Evolutionary conservation across 2,113 vertebrate species (phyloP).

Genomic region (Coptodon bakossiorum): DNA sequence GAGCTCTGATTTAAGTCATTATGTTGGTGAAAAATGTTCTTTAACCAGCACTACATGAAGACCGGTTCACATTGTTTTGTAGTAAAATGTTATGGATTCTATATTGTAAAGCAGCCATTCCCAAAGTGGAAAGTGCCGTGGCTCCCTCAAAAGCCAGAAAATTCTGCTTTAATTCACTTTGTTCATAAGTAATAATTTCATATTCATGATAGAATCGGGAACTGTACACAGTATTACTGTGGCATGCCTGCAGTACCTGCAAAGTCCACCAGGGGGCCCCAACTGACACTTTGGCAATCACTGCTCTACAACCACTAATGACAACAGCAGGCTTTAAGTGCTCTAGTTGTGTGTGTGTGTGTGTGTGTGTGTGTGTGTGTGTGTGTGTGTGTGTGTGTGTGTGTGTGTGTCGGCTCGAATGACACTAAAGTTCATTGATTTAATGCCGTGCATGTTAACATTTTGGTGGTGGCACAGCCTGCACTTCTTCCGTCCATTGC

Average conservation of each 20-base stretch:
- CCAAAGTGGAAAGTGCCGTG: not conserved
- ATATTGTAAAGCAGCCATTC: not conserved
- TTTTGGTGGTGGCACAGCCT: slow-evolving; percentile 4
- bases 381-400: not conserved
- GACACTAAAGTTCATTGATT: not conserved
- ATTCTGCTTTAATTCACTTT: not conserved
- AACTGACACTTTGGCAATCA: not conserved
- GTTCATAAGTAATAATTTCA: not conserved
- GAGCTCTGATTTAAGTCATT: not conserved
- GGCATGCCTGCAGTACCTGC: not conserved
- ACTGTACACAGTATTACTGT: not conserved
- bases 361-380: not conserved
- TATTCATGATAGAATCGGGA: not conserved
- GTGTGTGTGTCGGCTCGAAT: not conserved
- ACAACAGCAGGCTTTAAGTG: not conserved
- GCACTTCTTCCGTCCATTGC: slow-evolving; percentile 2
- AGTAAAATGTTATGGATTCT: not conserved
- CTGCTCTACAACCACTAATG: not conserved
- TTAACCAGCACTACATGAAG: not conserved
- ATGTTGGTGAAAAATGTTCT: not conserved
- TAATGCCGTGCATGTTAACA: slow-evolving; percentile 2
- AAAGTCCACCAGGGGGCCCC: not conserved
- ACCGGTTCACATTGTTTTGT: not conserved
- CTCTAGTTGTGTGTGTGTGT: not conserved
- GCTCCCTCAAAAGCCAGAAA: not conserved